Conservation (phyloP, 1,140 invertebrate species). For the Diorhabda sublineata region DNA sequence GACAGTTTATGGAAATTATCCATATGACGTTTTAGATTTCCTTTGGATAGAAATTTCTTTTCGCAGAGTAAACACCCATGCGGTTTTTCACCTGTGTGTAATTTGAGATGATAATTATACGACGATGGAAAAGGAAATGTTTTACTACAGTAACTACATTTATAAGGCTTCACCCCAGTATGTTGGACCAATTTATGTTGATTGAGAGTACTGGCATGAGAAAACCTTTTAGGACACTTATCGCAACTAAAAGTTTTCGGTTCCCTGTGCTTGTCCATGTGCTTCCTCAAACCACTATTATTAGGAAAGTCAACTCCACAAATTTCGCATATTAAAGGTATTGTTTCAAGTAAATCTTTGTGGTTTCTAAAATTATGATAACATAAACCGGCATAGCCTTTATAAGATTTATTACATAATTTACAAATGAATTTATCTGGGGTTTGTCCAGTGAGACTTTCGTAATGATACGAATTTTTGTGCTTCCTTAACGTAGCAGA, state of each 20-base stretch:
- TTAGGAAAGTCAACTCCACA: slow-evolving; percentile 75
- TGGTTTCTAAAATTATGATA: slow-evolving; percentile 41
- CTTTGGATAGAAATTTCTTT: slow-evolving; percentile 61
- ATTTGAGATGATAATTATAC: slow-evolving; percentile 53
- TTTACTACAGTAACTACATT: slow-evolving; percentile 66
- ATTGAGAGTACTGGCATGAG: slow-evolving; percentile 55
- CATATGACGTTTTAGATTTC: slow-evolving; percentile 58
- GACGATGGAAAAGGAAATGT: slow-evolving; percentile 72
- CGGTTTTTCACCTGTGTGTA: slow-evolving; percentile 70
- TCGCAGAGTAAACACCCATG: slow-evolving; percentile 67
- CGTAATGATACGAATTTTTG: slow-evolving; percentile 41
- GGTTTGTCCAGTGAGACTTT: slow-evolving; percentile 42
- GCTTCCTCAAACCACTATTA: slow-evolving; percentile 66
- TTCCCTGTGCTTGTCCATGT: slow-evolving; percentile 66
- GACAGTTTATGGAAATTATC: slow-evolving; percentile 40
- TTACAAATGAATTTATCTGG: slow-evolving; percentile 32
- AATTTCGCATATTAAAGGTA: slow-evolving; percentile 59
- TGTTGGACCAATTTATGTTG: slow-evolving; percentile 59
- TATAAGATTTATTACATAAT: slow-evolving; percentile 30
- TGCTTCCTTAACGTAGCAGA: slow-evolving; percentile 42
- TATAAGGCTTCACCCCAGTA: slow-evolving; percentile 62
- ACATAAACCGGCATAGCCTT: slow-evolving; percentile 5
- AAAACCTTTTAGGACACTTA: slow-evolving; percentile 62
- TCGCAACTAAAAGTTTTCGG: slow-evolving; percentile 70
- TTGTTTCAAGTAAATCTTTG: slow-evolving; percentile 29